Conservation (phyloP, 2,888 invertebrate species). For the Ecdyonurus torrentis region DNA sequence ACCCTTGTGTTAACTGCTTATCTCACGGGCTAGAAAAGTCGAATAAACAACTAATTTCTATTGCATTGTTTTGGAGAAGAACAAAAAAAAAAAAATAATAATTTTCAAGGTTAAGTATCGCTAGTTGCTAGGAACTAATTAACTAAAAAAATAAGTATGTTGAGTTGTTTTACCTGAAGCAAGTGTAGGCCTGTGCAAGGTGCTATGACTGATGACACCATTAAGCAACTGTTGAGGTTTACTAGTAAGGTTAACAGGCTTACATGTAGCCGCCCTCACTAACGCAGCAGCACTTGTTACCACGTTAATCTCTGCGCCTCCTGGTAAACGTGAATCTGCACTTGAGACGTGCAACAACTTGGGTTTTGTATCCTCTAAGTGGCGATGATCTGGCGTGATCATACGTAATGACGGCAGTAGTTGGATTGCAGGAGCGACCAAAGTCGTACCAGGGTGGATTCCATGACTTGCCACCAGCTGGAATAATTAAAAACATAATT, state of each 20-base stretch:
- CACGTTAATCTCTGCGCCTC: slow-evolving; percentile 25
- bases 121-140: too few relatives aligned
- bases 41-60: too few relatives aligned
- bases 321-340: slow-evolving; percentile 22
- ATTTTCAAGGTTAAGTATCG: too few relatives aligned
- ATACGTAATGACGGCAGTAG: slow-evolving; percentile 29
- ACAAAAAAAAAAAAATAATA: too few relatives aligned
- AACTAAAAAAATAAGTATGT: too few relatives aligned
- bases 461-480: background rate
- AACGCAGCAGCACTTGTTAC: background rate
- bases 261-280: background rate
- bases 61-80: too few relatives aligned
- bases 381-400: slow-evolving; percentile 16
- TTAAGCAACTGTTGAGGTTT: background rate
- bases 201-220: background rate
- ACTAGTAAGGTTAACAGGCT: background rate
- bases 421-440: slow-evolving; percentile 33
- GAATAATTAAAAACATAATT: too few relatives aligned
- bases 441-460: slow-evolving; percentile 26
- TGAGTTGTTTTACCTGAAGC: background rate
- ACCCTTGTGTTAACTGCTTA: too few relatives aligned
- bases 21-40: too few relatives aligned
- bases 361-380: background rate
- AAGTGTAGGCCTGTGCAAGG: background rate
- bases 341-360: too few relatives aligned